Evolutionary conservation across 2,888 invertebrate species (phyloP).

Genomic region (Apamea sordens): DNA sequence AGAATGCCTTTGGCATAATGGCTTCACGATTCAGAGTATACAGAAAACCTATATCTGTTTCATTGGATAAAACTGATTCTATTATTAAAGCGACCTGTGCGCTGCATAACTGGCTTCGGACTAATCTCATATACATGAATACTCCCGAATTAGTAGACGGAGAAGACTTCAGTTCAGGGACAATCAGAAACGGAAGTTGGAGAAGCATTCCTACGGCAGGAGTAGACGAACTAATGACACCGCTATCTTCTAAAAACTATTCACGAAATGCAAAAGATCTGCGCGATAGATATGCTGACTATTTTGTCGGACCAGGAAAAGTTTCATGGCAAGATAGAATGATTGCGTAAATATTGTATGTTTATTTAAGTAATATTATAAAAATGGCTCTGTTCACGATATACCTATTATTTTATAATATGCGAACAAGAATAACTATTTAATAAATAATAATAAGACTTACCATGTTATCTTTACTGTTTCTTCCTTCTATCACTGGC

Average conservation of each 20-base stretch:
- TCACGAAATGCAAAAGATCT: slow-evolving; percentile 65
- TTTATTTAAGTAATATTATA: slow-evolving; percentile 43
- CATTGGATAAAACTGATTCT: slow-evolving; percentile 58
- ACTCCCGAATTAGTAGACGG: slow-evolving; percentile 64
- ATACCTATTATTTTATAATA: slow-evolving; percentile 54
- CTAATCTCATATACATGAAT: slow-evolving; percentile 60
- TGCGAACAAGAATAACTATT: slow-evolving; percentile 61
- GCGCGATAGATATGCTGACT: slow-evolving; percentile 59
- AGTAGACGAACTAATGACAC: slow-evolving; percentile 64
- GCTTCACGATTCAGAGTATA: slow-evolving; percentile 62
- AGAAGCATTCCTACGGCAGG: slow-evolving; percentile 62
- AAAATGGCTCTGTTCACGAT: slow-evolving; percentile 18
- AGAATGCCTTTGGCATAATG: slow-evolving; percentile 63
- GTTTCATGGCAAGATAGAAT: slow-evolving; percentile 67
- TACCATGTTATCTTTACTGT: slow-evolving; percentile 68
- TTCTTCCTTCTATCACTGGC: slow-evolving; percentile 70
- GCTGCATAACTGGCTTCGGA: slow-evolving; percentile 62
- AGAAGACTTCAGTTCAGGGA: slow-evolving; percentile 56
- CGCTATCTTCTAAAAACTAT: slow-evolving; percentile 66
- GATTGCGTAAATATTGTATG: slow-evolving; percentile 64
- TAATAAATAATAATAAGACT: slow-evolving; percentile 66
- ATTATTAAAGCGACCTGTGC: slow-evolving; percentile 64
- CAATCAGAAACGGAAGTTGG: slow-evolving; percentile 65
- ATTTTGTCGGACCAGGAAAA: slow-evolving; percentile 64
- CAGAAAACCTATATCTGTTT: slow-evolving; percentile 58